Conservation (phyloP, 2,113 vertebrate genomes). For the Chionomys nivalis region DNA sequence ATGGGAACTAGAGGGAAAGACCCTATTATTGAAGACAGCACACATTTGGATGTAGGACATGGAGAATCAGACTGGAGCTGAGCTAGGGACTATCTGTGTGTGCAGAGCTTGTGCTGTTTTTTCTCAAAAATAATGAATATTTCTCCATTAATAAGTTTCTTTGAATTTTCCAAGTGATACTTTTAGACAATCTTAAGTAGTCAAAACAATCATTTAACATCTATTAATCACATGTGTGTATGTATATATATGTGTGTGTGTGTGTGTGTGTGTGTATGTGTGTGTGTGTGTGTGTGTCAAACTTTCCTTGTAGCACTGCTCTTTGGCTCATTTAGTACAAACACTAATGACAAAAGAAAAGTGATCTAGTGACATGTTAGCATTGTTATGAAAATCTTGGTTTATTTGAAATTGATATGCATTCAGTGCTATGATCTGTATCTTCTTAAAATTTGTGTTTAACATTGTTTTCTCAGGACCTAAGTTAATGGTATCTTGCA, state of each 20-base stretch:
- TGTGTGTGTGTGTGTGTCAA: background rate
- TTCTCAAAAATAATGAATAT: background rate
- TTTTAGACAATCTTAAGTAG: background rate
- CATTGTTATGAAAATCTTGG: background rate
- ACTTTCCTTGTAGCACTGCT: background rate
- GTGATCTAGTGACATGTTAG: background rate
- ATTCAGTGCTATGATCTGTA: background rate
- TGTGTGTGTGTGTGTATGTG: background rate
- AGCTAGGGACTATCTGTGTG: background rate
- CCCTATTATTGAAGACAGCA: too few relatives aligned
- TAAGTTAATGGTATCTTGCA: background rate
- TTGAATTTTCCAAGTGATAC: background rate
- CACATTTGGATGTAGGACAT: too few relatives aligned
- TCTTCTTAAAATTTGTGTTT: background rate
- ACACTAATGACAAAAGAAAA: background rate
- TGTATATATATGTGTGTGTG: background rate
- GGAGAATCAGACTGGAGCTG: background rate
- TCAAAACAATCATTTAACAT: constrained; percentile 5
- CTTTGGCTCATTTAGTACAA: constrained; percentile 1
- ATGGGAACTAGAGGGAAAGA: too few relatives aligned
- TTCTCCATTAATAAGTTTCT: background rate
- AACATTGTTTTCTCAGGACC: background rate
- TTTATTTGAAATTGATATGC: background rate
- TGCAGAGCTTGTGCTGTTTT: background rate
- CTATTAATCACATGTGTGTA: background rate